These are phyloP conservation scores for Podarcis siculus DNA, from an alignment of 2,797 vertebrate genomes.

Conservation along the genomic window DNA sequence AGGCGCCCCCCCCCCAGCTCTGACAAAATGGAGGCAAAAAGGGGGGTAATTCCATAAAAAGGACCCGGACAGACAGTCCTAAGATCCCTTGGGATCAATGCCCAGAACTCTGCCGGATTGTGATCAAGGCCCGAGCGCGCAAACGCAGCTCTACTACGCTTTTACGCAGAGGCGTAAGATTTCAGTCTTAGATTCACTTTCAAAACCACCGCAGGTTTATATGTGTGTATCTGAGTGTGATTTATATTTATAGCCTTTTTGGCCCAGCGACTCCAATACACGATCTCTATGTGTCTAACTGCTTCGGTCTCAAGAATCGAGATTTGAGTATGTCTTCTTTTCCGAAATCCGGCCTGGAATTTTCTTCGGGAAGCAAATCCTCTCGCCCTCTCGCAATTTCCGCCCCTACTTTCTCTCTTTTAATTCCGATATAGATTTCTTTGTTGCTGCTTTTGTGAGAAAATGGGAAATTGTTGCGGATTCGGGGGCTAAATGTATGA, in stretches of 20 bases:
- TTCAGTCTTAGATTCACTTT: not conserved
- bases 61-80: not conserved
- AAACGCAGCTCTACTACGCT: not conserved
- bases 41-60: accelerated
- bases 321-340: not conserved
- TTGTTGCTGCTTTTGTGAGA: not conserved
- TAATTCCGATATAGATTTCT: not conserved
- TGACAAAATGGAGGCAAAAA: constrained; percentile 67
- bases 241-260: not conserved
- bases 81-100: too few relatives aligned
- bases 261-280: not conserved
- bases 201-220: not conserved
- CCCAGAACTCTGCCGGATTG: not conserved
- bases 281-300: not conserved
- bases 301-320: not conserved
- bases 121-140: not conserved
- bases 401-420: not conserved
- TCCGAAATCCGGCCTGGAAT: not conserved
- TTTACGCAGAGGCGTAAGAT: not conserved
- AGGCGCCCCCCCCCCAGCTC: not conserved
- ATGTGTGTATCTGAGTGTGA: too few relatives aligned
- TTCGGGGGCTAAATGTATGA: too few relatives aligned
- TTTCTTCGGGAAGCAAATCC: not conserved
- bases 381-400: not conserved
- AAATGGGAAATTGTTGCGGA: not conserved